A percentile compares a stretch with the other conserved stretches of the same genome.
phyloP scores from a whole-genome alignment of 2,113 vertebrate genomes.

The Nycticebus coucang region DNA sequence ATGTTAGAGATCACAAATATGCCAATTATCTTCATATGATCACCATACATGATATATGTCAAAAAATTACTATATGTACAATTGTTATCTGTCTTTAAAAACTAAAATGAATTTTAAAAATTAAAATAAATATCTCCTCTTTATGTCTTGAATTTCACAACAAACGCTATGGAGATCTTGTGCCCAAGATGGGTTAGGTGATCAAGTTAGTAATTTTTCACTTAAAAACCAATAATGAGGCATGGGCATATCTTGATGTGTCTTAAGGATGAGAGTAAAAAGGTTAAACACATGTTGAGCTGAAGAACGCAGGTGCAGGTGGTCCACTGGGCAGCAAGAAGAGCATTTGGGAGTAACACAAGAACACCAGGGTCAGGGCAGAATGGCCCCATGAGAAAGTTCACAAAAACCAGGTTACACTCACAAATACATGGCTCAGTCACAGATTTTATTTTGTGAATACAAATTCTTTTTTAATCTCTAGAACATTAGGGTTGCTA shows the following conservation, averaged over 20 bases:
- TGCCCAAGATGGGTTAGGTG: background rate
- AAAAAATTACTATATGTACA: too few relatives aligned
- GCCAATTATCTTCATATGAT: too few relatives aligned
- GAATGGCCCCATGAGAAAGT: background rate
- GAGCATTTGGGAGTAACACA: background rate
- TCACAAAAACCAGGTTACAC: background rate
- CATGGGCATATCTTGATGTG: background rate
- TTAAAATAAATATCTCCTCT: background rate
- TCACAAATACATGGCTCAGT: background rate
- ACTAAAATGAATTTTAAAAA: too few relatives aligned
- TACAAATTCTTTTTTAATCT: slow-evolving; percentile 39
- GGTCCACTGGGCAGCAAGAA: background rate
- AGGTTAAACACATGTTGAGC: background rate
- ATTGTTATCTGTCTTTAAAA: too few relatives aligned
- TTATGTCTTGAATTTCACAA: background rate
- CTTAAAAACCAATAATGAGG: background rate
- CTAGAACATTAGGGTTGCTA: background rate
- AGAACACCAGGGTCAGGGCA: background rate
- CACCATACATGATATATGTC: too few relatives aligned
- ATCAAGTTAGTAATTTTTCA: background rate
- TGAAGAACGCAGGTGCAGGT: background rate
- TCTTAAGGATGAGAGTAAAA: background rate
- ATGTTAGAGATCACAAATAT: too few relatives aligned
- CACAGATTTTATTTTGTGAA: background rate
- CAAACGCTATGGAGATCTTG: background rate